A percentile compares a stretch with the other conserved stretches of the same genome.
Conservation (phyloP, 1,140 invertebrate species). For the Drosophila willistoni region DNA sequence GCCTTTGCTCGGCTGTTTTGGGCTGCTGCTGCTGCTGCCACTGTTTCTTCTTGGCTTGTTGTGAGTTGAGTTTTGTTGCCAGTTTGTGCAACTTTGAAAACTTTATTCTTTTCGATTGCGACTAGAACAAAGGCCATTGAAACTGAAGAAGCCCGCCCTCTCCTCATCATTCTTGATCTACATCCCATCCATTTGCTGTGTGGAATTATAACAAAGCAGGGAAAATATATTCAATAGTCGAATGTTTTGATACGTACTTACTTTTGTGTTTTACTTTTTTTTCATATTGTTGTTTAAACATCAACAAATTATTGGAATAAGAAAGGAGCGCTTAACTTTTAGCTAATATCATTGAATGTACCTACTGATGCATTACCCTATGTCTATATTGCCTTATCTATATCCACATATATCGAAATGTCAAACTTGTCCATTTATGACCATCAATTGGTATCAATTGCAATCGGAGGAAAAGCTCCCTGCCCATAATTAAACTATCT, state of each 20-base stretch:
- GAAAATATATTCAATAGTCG: slow-evolving; percentile 50
- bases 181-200: slow-evolving; percentile 30
- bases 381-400: background rate
- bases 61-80: slow-evolving; percentile 33
- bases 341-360: too few relatives aligned
- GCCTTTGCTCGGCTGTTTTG: slow-evolving; percentile 3
- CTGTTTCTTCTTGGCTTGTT: slow-evolving; percentile 10
- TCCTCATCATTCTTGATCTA: background rate
- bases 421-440: slow-evolving; percentile 45
- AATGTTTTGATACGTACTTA: slow-evolving; percentile 25
- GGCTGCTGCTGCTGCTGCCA: too few relatives aligned
- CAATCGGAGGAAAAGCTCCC: slow-evolving; percentile 34
- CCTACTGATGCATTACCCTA: background rate
- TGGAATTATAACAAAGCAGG: slow-evolving; percentile 55
- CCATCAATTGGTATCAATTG: slow-evolving; percentile 49
- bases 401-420: slow-evolving; percentile 44
- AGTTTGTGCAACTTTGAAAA: slow-evolving; percentile 70
- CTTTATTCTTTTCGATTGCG: slow-evolving; percentile 65
- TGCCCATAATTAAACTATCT: slow-evolving; percentile 53
- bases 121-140: slow-evolving; percentile 51
- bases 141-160: slow-evolving; percentile 4
- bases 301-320: slow-evolving; percentile 47
- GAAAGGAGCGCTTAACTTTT: background rate
- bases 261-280: slow-evolving; percentile 20
- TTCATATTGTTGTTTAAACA: slow-evolving; percentile 43